Conservation (phyloP, 2,113 vertebrate genomes). For the Mystacornis crossleyi region DNA sequence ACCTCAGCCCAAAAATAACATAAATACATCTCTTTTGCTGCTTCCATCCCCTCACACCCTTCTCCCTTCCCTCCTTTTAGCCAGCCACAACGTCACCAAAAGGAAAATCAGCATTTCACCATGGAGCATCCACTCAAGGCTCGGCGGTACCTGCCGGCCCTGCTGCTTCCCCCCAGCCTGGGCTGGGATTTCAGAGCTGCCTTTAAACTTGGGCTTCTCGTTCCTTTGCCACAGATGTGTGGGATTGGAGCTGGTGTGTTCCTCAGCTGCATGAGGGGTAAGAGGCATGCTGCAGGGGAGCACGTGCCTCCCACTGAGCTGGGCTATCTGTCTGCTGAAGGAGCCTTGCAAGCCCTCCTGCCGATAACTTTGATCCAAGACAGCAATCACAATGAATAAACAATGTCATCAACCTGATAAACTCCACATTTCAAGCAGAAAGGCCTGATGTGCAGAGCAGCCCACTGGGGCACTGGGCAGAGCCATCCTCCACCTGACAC, state of each 20-base stretch:
- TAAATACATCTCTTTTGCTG: background rate
- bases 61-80: background rate
- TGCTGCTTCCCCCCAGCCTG: background rate
- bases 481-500: background rate
- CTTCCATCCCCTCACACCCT: background rate
- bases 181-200: background rate
- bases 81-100: background rate
- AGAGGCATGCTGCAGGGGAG: background rate
- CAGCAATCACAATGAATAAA: background rate
- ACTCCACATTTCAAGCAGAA: background rate
- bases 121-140: rapidly evolving
- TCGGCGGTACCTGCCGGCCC: background rate
- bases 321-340: background rate
- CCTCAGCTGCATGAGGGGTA: background rate
- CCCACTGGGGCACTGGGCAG: background rate
- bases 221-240: too few species aligned
- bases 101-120: background rate
- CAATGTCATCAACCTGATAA: background rate
- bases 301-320: background rate
- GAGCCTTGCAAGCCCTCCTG: background rate
- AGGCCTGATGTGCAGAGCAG: background rate
- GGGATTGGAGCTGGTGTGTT: background rate
- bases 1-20: conserved; percentile 30
- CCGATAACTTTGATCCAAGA: background rate
- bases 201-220: background rate